Conservation (phyloP, 23 tunicate genomes). For the Diplosoma virens region DNA sequence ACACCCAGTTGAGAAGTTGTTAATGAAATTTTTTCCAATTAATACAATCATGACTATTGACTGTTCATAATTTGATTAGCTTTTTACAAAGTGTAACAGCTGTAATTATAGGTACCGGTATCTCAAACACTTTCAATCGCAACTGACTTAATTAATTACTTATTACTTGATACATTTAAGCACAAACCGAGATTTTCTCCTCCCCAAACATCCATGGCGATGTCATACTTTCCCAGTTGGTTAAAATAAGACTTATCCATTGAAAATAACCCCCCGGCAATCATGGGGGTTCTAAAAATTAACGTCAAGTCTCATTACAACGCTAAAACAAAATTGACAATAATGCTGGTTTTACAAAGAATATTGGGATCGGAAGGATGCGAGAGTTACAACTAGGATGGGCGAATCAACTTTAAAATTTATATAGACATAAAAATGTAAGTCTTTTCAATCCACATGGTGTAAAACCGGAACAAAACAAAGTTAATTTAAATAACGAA, state of each 20-base stretch:
- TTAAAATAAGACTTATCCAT: slow-evolving; percentile 81
- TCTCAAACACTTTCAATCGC: neutral
- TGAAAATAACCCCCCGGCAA: slow-evolving; percentile 86
- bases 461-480: too few relatives aligned
- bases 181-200: slow-evolving; percentile 78
- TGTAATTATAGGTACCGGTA: neutral
- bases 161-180: neutral
- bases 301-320: neutral
- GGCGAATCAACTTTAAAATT: too few relatives aligned
- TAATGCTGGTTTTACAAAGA: neutral
- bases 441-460: too few relatives aligned
- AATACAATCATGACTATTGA: too few relatives aligned
- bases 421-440: too few relatives aligned
- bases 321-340: neutral
- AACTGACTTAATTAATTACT: neutral
- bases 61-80: too few relatives aligned
- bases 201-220: slow-evolving; percentile 93
- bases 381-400: too few relatives aligned
- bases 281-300: slow-evolving; percentile 85
- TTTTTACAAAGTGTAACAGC: too few relatives aligned
- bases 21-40: too few relatives aligned
- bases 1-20: too few relatives aligned
- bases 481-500: too few relatives aligned
- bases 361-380: too few relatives aligned
- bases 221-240: slow-evolving; percentile 78